These are phyloP conservation scores for Megaceryle torquata DNA, from an alignment of 2,113 vertebrate genomes.

Conservation along the genomic window DNA sequence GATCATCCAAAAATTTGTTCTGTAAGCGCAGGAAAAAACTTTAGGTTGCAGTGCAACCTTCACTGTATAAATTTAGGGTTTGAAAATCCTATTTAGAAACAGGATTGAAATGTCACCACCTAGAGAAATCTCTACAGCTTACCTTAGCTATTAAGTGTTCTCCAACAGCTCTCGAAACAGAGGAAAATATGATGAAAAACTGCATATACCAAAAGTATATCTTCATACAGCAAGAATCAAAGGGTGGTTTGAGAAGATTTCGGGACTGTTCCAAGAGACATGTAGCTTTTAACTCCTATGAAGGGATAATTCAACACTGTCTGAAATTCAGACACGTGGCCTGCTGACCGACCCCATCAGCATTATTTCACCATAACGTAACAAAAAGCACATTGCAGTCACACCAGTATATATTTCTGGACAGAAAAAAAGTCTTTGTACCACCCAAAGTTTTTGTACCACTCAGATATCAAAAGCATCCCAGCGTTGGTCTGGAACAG, in stretches of 20 bases:
- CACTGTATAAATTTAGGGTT: not conserved
- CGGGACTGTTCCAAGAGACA: not conserved
- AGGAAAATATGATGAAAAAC: not conserved
- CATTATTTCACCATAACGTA: not conserved
- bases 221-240: not conserved
- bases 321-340: not conserved
- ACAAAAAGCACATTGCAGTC: not conserved
- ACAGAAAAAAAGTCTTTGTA: not conserved
- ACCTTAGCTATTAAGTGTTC: not conserved
- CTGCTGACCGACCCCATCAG: not conserved
- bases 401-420: not conserved
- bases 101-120: not conserved
- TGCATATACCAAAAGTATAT: not conserved
- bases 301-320: not conserved
- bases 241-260: not conserved
- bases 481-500: not conserved
- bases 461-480: not conserved
- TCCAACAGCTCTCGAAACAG: not conserved
- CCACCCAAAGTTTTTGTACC: not conserved
- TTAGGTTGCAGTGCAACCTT: not conserved
- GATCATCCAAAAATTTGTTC: not conserved
- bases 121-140: not conserved
- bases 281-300: not conserved
- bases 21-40: not conserved
- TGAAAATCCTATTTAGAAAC: not conserved